phyloP scores from a whole-genome alignment of 2,888 invertebrate genomes.

The Dolichomitus sp. region DNA sequence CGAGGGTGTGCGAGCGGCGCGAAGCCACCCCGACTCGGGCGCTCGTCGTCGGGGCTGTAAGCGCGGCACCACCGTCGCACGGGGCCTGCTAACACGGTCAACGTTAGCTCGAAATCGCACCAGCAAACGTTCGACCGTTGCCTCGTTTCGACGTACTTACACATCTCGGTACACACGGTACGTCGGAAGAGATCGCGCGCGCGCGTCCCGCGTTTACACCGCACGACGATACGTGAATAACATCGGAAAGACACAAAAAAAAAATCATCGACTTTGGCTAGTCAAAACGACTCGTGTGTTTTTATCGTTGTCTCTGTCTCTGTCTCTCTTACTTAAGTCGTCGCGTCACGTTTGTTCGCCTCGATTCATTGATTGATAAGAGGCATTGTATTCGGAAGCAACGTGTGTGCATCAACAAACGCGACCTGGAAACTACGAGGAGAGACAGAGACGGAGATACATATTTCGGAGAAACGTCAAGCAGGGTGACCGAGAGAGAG shows the following conservation, averaged over 20 bases:
- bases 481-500: background rate
- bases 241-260: background rate
- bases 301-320: constrained; percentile 18
- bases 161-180: constrained; percentile 65
- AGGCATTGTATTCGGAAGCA: constrained; percentile 19
- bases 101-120: constrained; percentile 16
- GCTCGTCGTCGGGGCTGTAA: constrained; percentile 63
- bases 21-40: constrained; percentile 14
- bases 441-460: constrained; percentile 27
- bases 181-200: constrained; percentile 40
- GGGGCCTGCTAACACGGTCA: constrained; percentile 3
- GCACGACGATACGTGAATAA: background rate
- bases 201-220: constrained; percentile 35
- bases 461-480: background rate
- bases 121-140: constrained; percentile 76
- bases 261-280: background rate
- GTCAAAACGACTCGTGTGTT: constrained; percentile 4
- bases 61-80: constrained; percentile 57
- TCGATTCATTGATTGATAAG: constrained; percentile 34
- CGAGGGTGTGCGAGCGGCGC: constrained; percentile 39
- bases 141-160: constrained; percentile 79
- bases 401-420: constrained; percentile 25
- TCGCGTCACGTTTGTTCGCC: constrained; percentile 13
- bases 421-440: constrained; percentile 12
- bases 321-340: background rate